Percentiles rank a stretch among this genome's conserved stretches.
These are phyloP conservation scores for Manis javanica DNA, from an alignment of 2,797 vertebrate species.

Conservation along the genomic window DNA sequence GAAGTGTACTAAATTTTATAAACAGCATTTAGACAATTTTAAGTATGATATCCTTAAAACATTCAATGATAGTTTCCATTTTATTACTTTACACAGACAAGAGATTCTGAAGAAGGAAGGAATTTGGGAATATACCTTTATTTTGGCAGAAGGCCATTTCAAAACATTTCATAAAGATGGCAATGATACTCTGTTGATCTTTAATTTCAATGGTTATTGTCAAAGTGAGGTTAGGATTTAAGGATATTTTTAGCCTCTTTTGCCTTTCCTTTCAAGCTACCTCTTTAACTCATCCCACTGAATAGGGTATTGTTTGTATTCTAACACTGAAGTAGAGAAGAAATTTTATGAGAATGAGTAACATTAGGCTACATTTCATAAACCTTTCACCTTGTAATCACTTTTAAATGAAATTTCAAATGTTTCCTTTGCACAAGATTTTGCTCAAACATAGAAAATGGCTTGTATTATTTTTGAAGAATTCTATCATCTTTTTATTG, in stretches of 20 bases:
- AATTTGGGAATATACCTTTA: background rate
- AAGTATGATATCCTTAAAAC: background rate
- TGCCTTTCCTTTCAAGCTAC: background rate
- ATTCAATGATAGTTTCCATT: background rate
- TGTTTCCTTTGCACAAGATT: background rate
- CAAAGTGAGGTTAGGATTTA: background rate
- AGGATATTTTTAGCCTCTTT: background rate
- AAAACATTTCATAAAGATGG: background rate
- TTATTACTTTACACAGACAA: background rate
- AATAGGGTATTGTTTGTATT: background rate
- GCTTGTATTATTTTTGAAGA: background rate
- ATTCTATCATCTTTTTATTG: background rate
- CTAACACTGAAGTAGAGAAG: background rate
- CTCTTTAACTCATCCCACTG: background rate
- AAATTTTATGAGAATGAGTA: background rate
- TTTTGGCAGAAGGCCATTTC: background rate
- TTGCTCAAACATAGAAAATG: background rate
- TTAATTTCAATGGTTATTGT: background rate
- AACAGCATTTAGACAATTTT: background rate
- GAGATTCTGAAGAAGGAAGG: background rate
- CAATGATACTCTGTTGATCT: background rate
- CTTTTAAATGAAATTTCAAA: slow-evolving; percentile 18
- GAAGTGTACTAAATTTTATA: background rate
- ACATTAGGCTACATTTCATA: background rate
- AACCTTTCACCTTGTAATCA: background rate